Conservation (phyloP, 2,888 invertebrate genomes). For the Trachelus stipa region DNA sequence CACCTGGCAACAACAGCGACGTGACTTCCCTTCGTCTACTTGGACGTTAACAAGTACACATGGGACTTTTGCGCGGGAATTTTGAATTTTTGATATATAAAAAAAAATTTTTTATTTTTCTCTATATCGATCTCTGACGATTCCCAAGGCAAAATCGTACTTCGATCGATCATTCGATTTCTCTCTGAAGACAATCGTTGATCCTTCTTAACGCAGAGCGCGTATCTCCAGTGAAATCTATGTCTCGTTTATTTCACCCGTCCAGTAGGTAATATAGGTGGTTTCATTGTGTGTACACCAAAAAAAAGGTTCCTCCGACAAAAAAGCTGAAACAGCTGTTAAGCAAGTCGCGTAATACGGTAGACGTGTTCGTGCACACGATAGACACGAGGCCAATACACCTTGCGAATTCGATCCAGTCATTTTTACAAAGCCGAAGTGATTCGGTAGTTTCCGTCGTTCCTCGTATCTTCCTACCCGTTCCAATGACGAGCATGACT, state of each 20-base stretch:
- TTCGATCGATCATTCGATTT: neutral
- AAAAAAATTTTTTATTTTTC: neutral
- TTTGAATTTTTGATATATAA: neutral
- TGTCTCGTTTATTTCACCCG: neutral
- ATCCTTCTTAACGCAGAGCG: neutral
- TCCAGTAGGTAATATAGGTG: neutral
- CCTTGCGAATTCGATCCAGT: slow-evolving; percentile 21
- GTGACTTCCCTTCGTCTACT: neutral
- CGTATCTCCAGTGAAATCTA: neutral
- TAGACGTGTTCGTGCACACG: neutral
- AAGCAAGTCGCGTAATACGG: neutral
- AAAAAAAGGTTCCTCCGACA: neutral
- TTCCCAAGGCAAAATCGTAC: neutral
- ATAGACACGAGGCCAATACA: slow-evolving; percentile 14
- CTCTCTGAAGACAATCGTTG: neutral
- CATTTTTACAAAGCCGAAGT: slow-evolving; percentile 14
- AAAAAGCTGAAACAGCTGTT: neutral
- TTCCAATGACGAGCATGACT: slow-evolving; percentile 20
- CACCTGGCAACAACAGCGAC: slow-evolving; percentile 11
- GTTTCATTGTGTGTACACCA: no score
- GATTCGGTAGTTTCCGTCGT: slow-evolving; percentile 4
- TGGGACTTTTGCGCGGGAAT: neutral
- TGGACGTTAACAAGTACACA: no score
- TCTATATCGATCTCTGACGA: neutral
- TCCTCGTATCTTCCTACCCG: slow-evolving; percentile 7